Base-by-base conservation (phyloP, 2,888 invertebrate genomes). In the Agrochola litura region DNA sequence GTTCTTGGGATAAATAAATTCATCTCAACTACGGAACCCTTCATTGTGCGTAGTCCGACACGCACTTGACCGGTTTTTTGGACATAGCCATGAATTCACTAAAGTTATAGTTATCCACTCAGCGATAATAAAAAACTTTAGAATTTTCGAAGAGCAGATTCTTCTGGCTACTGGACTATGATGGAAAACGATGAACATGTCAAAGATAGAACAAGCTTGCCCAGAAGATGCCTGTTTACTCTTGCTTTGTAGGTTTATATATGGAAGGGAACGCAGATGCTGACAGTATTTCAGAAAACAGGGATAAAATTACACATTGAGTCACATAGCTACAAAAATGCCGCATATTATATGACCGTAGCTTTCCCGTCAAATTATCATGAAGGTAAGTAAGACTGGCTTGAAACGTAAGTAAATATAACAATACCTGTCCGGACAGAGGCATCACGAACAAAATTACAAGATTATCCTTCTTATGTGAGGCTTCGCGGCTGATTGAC, bases 381-480 rank as follows among this genome's bases (percentile, higher is more conserved):
- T 63, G 30, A 60, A 60, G 60, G 49, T 64, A 74, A 41, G 65
- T 73, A 81, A 76, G 65, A 67, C 60, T 64, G 67, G 60, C 60
- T 74, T 60, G 54, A 25, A 49, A 52, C 41, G 46, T 66, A 76
- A 77, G 77, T 79, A 73, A 80, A 81, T 66, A 77, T 66, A 80
- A 77, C 76, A 88, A 77, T 78, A 74, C 81, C 74, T 63, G 77
- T 64, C 73, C 58, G 63, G 52, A 73, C 60, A 61, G 52, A 60
- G 63, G 49, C 60, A 77, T 77, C 70, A 64, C 76, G 66, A 52
- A 77, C 77, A 77, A 85, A 87, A 88, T 85, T 22, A 87, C 89
- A 78, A 72, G 85, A 87, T 88, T 88, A 88, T 87, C 87, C 77
- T 73, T 73, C 74, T 63, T 75, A 81, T 30, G 74, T 54, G 70